Evolutionary conservation across 2,888 invertebrate species (phyloP).

Genomic region (Syritta pipiens): DNA sequence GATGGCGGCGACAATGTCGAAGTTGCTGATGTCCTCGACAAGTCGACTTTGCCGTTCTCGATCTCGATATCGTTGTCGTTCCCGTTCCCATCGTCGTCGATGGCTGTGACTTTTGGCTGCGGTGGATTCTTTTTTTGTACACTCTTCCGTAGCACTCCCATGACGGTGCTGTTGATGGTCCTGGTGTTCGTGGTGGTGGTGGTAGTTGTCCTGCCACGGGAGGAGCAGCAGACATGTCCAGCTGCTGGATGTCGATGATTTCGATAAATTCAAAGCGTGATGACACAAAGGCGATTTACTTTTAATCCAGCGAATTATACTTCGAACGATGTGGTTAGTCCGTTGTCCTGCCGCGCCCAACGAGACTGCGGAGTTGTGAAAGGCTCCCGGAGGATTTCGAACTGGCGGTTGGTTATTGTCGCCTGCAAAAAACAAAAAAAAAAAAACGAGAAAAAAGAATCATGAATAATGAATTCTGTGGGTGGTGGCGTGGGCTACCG

Average conservation of each 20-base stretch:
- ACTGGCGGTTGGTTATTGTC: conserved; percentile 79
- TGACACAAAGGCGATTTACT: conserved; percentile 78
- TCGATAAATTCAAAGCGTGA: conserved; percentile 76
- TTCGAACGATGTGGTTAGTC: conserved; percentile 76
- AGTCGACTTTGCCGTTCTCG: conserved; percentile 11
- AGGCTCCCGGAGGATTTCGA: conserved; percentile 80
- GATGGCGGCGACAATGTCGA: conserved; percentile 34
- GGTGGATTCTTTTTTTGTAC: conserved; percentile 38
- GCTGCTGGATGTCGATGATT: conserved; percentile 72
- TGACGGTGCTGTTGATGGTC: background rate
- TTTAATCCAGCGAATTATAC: conserved; percentile 78
- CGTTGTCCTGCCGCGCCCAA: conserved; percentile 71
- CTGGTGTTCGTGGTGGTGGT: conserved; percentile 10
- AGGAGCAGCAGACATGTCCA: background rate
- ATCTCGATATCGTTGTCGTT: background rate
- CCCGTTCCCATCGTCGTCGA: background rate
- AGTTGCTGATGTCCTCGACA: conserved; percentile 15
- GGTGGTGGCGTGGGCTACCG: background rate
- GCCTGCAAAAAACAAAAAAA: conserved; percentile 71
- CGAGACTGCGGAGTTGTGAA: conserved; percentile 78
- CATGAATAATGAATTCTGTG: background rate
- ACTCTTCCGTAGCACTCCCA: conserved; percentile 9
- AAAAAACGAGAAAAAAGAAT: conserved; percentile 30
- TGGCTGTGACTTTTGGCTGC: conserved; percentile 47
- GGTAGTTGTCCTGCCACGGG: conserved; percentile 24